Conservation (phyloP, 1,140 invertebrate species). For the Mycetomoellerius zeteki region DNA sequence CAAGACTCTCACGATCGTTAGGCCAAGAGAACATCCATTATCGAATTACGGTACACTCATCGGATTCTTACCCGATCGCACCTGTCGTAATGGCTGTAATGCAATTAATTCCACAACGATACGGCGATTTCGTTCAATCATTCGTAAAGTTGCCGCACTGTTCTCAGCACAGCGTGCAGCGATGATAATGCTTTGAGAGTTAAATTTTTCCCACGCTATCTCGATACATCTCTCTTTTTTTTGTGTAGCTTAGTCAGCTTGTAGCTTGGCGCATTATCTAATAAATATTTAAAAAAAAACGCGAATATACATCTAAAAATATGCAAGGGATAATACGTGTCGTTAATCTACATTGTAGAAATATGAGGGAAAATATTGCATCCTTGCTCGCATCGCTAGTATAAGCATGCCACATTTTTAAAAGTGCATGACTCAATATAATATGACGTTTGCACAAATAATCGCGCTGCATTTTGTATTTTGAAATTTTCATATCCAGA, state of each 20-base stretch:
- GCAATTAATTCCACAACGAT: constrained; percentile 47
- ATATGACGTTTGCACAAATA: constrained; percentile 13
- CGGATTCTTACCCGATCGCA: constrained; percentile 51
- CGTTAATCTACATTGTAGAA: constrained; percentile 24
- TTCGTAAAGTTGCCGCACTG: not conserved
- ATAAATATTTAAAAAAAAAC: not conserved
- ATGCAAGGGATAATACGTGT: not conserved
- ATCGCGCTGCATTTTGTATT: constrained; percentile 46
- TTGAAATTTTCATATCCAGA: constrained; percentile 37
- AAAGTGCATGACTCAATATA: constrained; percentile 14
- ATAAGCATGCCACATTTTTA: not conserved
- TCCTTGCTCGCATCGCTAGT: not conserved
- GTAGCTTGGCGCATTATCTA: not conserved
- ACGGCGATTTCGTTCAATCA: constrained; percentile 33
- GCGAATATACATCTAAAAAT: constrained; percentile 9
- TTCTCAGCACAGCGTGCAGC: not conserved
- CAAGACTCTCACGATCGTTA: constrained; percentile 43
- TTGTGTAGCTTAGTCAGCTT: not conserved
- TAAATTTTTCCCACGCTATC: not conserved
- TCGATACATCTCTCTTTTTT: not conserved
- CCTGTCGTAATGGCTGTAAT: not conserved
- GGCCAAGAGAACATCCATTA: constrained; percentile 33
- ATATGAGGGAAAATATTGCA: not conserved
- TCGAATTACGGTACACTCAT: constrained; percentile 56
- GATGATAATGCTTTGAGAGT: not conserved